Evolutionary conservation across 2,113 vertebrate genomes (phyloP), one percentile per base, ranked within the genome.

Genomic region (Ceratotherium simum): DNA sequence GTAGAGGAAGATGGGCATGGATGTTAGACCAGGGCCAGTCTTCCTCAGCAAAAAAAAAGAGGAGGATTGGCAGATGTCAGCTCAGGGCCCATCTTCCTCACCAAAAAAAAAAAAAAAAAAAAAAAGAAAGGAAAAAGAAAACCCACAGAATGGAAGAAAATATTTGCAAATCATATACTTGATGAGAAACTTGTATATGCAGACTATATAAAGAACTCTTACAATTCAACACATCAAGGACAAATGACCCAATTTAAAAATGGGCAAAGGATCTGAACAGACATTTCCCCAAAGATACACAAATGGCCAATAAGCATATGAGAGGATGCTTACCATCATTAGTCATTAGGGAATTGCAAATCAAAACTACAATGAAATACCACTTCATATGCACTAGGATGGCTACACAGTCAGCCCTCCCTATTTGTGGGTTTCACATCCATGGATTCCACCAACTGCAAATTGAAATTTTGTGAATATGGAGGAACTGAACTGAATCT

Each of bases 291-390:
- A 51, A 70, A n/a, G 31, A 88, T 87, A 29, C 2, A 36, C 25
- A 91, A 60, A 51, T 39, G 39, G 33, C 14, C 56, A 84, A 58
- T 36, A 56, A 56, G 12, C 80, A 89, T 25, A 60, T 82, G 36
- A 65, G 87, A 93, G 84, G 8, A 51, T 69, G 11, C 58, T 78
- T 31, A 79, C 1, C 78, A 51, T 67, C 4, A 42, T 54, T 89
- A 73, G n/a, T 90, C 60, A 46, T 64, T 89, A 90, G 58, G 36
- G 91, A 93, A 90, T 72, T 90, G 23, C 31, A 80, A 42, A 80
- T 80, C 21, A 80, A 64, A 86, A 56, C 21, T 29, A 65, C 16
- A 56, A 0, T 46, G 23, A 85, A 20, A 62, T 70, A 84, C 14
- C n/a, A 90, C 27, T 70, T 85, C 65, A 23, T 8, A 64, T 6